A percentile compares a stretch with the other conserved stretches of the same genome.
phyloP scores from a whole-genome alignment of 2,888 invertebrate species.

The Sturmia bella region DNA sequence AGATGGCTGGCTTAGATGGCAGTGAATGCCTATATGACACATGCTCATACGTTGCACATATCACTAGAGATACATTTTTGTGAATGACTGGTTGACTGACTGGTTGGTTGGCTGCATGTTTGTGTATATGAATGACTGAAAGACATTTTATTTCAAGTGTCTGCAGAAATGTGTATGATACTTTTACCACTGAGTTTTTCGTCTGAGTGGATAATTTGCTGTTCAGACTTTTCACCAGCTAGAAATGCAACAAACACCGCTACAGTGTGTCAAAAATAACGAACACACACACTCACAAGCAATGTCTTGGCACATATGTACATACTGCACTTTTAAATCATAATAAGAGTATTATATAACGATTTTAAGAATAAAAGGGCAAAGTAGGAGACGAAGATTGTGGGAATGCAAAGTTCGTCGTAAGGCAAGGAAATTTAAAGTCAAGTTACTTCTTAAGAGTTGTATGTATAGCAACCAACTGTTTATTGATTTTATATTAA shows the following conservation, averaged over 20 bases:
- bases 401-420: not conserved
- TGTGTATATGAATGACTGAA: conserved; percentile 37
- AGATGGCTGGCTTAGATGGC: conserved; percentile 50
- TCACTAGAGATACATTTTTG: conserved; percentile 33
- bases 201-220: conserved; percentile 69
- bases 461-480: not conserved
- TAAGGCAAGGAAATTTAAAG: conserved; percentile 33
- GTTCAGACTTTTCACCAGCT: conserved; percentile 64
- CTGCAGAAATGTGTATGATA: conserved; percentile 51
- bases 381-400: not conserved
- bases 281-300: not conserved
- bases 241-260: conserved; percentile 41
- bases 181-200: conserved; percentile 77
- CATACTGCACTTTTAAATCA: conserved; percentile 1
- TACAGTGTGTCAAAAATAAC: conserved; percentile 18
- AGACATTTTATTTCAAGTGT: conserved; percentile 8
- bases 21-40: conserved; percentile 39
- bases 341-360: conserved; percentile 43
- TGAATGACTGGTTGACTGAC: conserved; percentile 25
- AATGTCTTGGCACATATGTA: not conserved
- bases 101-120: conserved; percentile 21
- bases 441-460: conserved; percentile 36
- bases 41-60: conserved; percentile 38
- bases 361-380: conserved; percentile 21
- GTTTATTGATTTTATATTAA: not conserved